These are phyloP conservation scores for Allygus modestus DNA, from an alignment of 2,888 invertebrate genomes.

Conservation along the genomic window DNA sequence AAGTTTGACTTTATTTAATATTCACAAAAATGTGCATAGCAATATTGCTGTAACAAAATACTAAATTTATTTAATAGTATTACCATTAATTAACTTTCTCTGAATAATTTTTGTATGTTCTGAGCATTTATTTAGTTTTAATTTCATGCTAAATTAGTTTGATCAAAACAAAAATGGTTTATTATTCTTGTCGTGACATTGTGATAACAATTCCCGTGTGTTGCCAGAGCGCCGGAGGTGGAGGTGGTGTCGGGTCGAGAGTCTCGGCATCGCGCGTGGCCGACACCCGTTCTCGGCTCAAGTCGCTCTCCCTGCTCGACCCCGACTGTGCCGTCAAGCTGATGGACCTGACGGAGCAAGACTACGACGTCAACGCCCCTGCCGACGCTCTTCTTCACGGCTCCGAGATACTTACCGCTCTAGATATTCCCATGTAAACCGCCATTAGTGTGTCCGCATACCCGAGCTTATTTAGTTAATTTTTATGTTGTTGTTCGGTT, in stretches of 20 bases:
- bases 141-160: too few relatives aligned
- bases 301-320: constrained; percentile 73
- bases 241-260: background rate
- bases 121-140: too few relatives aligned
- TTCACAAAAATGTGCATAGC: too few relatives aligned
- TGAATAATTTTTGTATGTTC: too few relatives aligned
- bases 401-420: constrained; percentile 76
- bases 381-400: constrained; percentile 75
- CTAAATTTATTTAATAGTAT: too few relatives aligned
- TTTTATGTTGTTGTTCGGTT: background rate
- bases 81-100: too few relatives aligned
- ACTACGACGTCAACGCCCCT: constrained; percentile 78
- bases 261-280: background rate
- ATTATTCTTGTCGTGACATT: too few relatives aligned
- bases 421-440: constrained; percentile 72
- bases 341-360: constrained; percentile 76
- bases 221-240: background rate
- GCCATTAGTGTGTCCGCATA: background rate
- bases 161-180: too few relatives aligned
- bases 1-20: too few relatives aligned
- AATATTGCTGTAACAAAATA: too few relatives aligned
- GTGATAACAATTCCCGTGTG: too few relatives aligned
- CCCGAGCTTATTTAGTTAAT: background rate
- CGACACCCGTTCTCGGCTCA: constrained; percentile 46
- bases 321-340: constrained; percentile 74